A percentile compares a stretch with the other conserved stretches of the same genome.
Conservation (phyloP, 2,797 vertebrate genomes). For the Sebastes minor region DNA sequence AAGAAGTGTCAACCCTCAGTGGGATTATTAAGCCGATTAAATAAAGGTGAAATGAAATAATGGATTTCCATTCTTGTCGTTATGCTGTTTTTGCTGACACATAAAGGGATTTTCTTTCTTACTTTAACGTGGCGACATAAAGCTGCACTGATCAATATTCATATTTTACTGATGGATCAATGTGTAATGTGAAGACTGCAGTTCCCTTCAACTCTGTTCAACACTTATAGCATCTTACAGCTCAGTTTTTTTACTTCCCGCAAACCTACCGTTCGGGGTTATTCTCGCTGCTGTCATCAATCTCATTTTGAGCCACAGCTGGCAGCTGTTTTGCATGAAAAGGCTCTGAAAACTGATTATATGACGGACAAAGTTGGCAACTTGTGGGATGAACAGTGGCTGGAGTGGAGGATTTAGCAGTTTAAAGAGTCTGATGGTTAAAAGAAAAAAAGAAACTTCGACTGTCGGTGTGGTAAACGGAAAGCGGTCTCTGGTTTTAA, state of each 20-base stretch:
- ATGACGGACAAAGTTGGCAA: not conserved
- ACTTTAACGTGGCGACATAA: not conserved
- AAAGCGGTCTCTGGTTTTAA: not conserved
- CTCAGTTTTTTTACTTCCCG: not conserved
- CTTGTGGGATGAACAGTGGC: not conserved
- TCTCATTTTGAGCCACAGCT: not conserved
- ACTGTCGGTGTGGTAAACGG: not conserved
- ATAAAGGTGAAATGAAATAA: not conserved
- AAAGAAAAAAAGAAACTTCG: not conserved
- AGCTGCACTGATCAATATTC: not conserved
- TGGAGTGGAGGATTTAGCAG: not conserved
- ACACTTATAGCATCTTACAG: not conserved
- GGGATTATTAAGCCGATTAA: not conserved
- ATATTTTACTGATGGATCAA: not conserved
- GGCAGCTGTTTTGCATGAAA: not conserved
- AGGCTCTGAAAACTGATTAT: not conserved
- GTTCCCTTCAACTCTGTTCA: not conserved
- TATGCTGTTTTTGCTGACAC: not conserved
- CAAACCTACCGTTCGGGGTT: accelerated
- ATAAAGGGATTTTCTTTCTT: not conserved
- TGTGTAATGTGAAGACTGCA: not conserved
- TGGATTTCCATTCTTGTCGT: not conserved
- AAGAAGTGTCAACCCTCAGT: not conserved
- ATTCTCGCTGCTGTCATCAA: not conserved
- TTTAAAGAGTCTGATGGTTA: not conserved